Percentiles rank a stretch among this genome's conserved stretches.
These are phyloP conservation scores for Lineus longissimus DNA, from an alignment of 1,140 invertebrate species.

Conservation along the genomic window DNA sequence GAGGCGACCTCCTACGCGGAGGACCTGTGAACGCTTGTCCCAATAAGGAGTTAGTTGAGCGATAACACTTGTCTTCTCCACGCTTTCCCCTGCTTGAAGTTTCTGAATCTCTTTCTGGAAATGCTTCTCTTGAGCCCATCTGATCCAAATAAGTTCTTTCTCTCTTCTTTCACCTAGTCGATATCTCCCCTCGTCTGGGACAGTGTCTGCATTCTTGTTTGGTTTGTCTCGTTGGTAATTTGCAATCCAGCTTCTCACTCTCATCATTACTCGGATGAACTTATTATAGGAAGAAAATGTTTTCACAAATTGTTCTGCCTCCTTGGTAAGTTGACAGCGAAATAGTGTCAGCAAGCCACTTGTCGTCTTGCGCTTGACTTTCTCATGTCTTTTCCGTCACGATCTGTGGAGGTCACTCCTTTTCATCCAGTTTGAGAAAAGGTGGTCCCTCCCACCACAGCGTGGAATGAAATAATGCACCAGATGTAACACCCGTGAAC, in stretches of 20 bases:
- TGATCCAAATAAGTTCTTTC: neutral
- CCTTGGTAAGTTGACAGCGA: neutral
- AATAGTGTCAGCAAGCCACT: neutral
- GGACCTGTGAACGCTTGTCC: neutral
- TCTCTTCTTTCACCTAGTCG: neutral
- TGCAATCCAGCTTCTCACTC: neutral
- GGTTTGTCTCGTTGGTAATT: neutral
- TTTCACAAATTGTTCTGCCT: neutral
- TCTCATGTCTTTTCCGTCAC: neutral
- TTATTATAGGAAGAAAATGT: neutral
- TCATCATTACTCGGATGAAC: neutral
- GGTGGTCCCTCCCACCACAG: neutral
- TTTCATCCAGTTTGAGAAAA: neutral
- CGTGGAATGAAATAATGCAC: neutral
- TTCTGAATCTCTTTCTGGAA: neutral
- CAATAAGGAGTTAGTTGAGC: neutral
- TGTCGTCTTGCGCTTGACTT: neutral
- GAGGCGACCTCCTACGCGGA: neutral
- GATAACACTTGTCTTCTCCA: neutral
- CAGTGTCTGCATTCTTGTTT: neutral
- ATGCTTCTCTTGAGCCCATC: neutral
- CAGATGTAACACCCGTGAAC: neutral
- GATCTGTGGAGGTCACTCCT: neutral
- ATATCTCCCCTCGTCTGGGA: neutral
- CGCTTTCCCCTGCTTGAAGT: neutral